These are phyloP conservation scores for Ennomos erosarius DNA, from an alignment of 2,888 invertebrate genomes.

Conservation along the genomic window DNA sequence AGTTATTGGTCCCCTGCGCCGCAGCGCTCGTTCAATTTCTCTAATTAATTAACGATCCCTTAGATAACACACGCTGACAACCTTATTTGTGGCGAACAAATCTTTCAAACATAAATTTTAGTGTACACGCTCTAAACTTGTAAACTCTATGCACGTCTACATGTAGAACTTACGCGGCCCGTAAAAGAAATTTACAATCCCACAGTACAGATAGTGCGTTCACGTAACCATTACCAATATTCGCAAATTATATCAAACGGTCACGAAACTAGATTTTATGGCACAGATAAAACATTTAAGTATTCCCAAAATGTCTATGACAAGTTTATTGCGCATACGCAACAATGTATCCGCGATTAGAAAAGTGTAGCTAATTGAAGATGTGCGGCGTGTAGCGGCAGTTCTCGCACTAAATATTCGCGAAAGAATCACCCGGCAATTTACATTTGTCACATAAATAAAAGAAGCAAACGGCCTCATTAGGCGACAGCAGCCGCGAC, in stretches of 20 bases:
- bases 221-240: constrained; percentile 53
- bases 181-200: constrained; percentile 69
- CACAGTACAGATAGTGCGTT: constrained; percentile 38
- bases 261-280: constrained; percentile 44
- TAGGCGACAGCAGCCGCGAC: constrained; percentile 61
- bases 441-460: constrained; percentile 81
- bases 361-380: constrained; percentile 64
- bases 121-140: constrained; percentile 81
- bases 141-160: constrained; percentile 77
- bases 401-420: constrained; percentile 70
- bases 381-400: constrained; percentile 60
- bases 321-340: constrained; percentile 58
- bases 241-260: constrained; percentile 53
- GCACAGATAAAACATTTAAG: constrained; percentile 45
- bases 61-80: constrained; percentile 84
- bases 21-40: constrained; percentile 83
- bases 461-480: constrained; percentile 77
- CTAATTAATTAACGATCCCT: constrained; percentile 85
- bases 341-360: constrained; percentile 56
- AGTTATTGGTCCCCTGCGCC: constrained; percentile 83
- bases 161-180: constrained; percentile 51
- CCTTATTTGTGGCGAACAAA: constrained; percentile 85
- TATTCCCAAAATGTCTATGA: constrained; percentile 56
- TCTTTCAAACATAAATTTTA: constrained; percentile 83
- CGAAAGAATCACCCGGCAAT: constrained; percentile 71